A percentile compares a stretch with the other conserved stretches of the same genome.
Conservation (phyloP, 2,113 vertebrate species). For the Odocoileus hemionus region DNA sequence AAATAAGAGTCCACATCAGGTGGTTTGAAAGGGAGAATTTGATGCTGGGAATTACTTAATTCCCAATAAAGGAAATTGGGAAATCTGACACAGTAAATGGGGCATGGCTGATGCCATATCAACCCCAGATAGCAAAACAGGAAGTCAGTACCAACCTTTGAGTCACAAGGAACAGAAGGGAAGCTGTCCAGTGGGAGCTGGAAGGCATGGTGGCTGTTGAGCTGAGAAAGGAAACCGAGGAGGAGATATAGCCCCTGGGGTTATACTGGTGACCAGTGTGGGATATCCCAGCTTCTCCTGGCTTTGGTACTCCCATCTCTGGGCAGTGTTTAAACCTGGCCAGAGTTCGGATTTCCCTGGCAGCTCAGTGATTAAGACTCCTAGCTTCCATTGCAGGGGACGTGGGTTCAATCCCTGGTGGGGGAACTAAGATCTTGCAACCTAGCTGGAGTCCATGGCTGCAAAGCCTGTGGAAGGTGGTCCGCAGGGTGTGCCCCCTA, state of each 20-base stretch:
- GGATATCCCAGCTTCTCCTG: background rate
- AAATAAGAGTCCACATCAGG: background rate
- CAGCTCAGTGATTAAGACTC: background rate
- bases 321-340: background rate
- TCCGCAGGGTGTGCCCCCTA: background rate
- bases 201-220: background rate
- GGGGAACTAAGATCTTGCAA: background rate
- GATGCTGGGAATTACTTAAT: background rate
- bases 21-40: background rate
- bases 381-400: background rate
- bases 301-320: background rate
- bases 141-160: background rate
- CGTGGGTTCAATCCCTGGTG: background rate
- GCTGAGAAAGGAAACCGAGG: background rate
- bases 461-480: background rate
- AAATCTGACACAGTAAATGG: background rate
- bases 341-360: background rate
- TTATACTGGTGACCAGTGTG: background rate
- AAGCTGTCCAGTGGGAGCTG: background rate
- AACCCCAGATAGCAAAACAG: background rate
- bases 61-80: background rate
- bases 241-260: background rate
- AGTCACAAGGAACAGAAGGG: background rate
- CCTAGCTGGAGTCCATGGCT: background rate
- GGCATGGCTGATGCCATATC: background rate